Evolutionary conservation across 2,113 vertebrate species (phyloP).

Genomic region (Clinocottus analis): DNA sequence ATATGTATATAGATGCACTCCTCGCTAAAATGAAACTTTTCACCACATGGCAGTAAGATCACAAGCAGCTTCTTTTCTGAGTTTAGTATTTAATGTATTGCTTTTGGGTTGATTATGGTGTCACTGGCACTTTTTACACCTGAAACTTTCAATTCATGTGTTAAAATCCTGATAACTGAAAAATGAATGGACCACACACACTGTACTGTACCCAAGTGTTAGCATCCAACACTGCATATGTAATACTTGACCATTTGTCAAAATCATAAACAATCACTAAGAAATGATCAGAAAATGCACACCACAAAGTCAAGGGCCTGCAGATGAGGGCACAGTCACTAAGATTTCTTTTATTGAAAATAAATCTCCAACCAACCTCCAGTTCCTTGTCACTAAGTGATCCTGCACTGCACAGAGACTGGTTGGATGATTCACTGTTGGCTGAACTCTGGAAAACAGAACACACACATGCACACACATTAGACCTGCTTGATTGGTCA

Average conservation of each 20-base stretch:
- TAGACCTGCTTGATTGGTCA: slow-evolving; percentile 23
- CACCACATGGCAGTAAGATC: background rate
- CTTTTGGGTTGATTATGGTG: background rate
- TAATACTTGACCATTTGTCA: background rate
- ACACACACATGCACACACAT: slow-evolving; percentile 30
- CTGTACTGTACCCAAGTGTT: background rate
- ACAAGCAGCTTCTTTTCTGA: background rate
- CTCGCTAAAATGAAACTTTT: background rate
- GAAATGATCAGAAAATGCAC: background rate
- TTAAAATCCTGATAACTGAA: background rate
- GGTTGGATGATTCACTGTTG: slow-evolving; percentile 96
- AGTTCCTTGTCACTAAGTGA: slow-evolving; percentile 96
- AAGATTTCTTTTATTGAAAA: background rate
- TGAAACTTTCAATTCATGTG: background rate
- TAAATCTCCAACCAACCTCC: slow-evolving; percentile 85
- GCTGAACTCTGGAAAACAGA: slow-evolving; percentile 85
- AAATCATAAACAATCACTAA: background rate
- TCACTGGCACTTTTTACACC: background rate
- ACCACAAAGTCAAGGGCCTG: background rate
- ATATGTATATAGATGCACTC: background rate
- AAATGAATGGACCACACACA: background rate
- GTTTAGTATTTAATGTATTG: background rate
- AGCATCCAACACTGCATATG: background rate
- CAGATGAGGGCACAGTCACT: background rate
- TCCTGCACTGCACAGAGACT: slow-evolving; percentile 94